These are phyloP conservation scores for Psix sp. DNA, from an alignment of 1,140 invertebrate genomes.

Conservation along the genomic window DNA sequence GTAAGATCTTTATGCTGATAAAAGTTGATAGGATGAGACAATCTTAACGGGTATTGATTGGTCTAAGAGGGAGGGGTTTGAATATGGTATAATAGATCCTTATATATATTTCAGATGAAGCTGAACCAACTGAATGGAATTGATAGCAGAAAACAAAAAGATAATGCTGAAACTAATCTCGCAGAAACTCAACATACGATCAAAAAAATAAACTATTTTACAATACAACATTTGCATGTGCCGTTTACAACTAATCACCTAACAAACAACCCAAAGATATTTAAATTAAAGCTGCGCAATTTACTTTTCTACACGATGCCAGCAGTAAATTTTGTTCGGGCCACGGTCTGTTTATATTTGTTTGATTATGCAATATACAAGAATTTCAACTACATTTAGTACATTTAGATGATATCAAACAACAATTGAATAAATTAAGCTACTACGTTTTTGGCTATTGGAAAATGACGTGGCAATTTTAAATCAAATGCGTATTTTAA, in stretches of 20 bases:
- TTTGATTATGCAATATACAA: neutral
- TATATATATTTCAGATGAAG: constrained; percentile 14
- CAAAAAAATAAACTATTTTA: neutral
- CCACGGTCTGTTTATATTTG: constrained; percentile 17
- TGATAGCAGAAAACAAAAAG: constrained; percentile 52
- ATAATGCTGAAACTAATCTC: constrained; percentile 18
- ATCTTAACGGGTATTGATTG: constrained; percentile 25
- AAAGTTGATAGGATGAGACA: constrained; percentile 18
- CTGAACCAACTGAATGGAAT: constrained; percentile 58
- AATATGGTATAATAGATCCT: constrained; percentile 15
- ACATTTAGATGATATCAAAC: too few species aligned
- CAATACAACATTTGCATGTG: too few species aligned
- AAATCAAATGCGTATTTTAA: too few species aligned
- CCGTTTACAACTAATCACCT: too few species aligned
- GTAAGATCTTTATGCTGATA: constrained; percentile 36
- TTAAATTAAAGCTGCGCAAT: constrained; percentile 10
- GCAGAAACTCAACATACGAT: constrained; percentile 9
- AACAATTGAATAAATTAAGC: too few species aligned
- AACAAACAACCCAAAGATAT: constrained; percentile 2
- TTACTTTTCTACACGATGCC: constrained; percentile 11
- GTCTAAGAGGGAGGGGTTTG: constrained; percentile 26
- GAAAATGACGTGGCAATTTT: too few species aligned
- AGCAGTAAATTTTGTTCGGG: constrained; percentile 16
- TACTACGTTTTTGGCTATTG: too few species aligned
- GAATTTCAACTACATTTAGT: too few species aligned